Evolutionary conservation across 2,113 vertebrate species (phyloP).

Genomic region (Rhabdornis inornatus): DNA sequence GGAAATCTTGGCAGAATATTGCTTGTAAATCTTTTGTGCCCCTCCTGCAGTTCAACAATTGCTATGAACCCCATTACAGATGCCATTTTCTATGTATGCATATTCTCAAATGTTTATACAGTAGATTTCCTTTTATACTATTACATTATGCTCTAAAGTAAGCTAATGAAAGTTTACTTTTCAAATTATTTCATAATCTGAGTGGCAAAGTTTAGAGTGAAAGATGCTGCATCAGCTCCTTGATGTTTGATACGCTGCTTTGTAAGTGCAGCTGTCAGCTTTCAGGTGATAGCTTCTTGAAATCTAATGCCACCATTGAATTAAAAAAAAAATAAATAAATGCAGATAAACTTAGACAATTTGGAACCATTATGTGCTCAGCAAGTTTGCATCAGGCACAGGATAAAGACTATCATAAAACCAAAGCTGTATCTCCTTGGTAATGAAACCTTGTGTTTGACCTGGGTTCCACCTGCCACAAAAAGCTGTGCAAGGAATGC

Average conservation of each 20-base stretch:
- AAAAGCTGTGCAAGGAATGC: background rate
- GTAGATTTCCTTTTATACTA: background rate
- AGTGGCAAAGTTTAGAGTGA: background rate
- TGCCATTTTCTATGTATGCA: background rate
- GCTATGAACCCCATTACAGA: background rate
- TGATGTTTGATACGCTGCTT: background rate
- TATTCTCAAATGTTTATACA: background rate
- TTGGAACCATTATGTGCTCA: conserved; percentile 1
- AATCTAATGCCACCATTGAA: background rate
- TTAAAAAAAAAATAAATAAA: background rate
- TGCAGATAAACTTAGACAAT: background rate
- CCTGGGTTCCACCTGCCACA: background rate
- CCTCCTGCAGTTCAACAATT: background rate
- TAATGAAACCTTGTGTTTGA: conserved; percentile 37
- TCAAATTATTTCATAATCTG: conserved; percentile 2
- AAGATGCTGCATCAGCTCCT: conserved; percentile 14
- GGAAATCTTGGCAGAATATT: background rate
- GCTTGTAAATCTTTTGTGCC: background rate
- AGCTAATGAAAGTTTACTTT: conserved; percentile 21
- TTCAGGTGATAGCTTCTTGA: background rate
- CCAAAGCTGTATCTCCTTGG: background rate
- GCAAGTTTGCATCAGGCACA: conserved; percentile 4
- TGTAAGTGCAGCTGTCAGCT: conserved; percentile 14
- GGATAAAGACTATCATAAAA: background rate
- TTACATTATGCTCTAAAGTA: background rate